Evolutionary conservation across 1,140 invertebrate genomes (phyloP).

Genomic region (Drosophila pachea): DNA sequence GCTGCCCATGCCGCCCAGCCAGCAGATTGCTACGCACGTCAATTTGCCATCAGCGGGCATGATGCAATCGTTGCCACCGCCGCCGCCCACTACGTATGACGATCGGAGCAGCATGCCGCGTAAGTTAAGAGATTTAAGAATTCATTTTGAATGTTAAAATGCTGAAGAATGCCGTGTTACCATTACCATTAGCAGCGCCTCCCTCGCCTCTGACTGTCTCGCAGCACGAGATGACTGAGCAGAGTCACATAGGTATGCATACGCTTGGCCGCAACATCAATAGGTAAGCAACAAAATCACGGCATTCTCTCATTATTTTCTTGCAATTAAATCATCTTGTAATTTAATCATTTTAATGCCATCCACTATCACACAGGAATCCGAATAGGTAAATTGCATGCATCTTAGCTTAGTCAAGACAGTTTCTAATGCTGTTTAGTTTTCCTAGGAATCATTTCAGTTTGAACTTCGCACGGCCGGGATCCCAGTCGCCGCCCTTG

Average conservation of each 20-base stretch:
- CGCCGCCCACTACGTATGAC: constrained; percentile 83
- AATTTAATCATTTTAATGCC: constrained; percentile 30
- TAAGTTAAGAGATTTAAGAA: constrained; percentile 80
- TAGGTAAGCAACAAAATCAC: constrained; percentile 50
- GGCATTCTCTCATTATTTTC: constrained; percentile 4
- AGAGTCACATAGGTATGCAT: constrained; percentile 81
- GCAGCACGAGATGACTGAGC: constrained; percentile 78
- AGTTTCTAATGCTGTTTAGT: constrained; percentile 11
- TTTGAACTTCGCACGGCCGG: constrained; percentile 80
- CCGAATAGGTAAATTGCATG: constrained; percentile 66
- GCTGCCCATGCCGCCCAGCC: constrained; percentile 83
- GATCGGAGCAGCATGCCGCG: constrained; percentile 88
- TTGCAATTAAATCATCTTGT: constrained; percentile 44
- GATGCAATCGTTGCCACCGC: constrained; percentile 86
- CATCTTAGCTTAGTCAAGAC: background rate
- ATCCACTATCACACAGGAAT: constrained; percentile 54
- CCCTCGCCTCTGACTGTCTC: constrained; percentile 86
- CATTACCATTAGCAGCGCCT: constrained; percentile 82
- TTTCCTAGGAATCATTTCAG: constrained; percentile 72
- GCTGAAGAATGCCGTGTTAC: background rate
- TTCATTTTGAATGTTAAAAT: background rate
- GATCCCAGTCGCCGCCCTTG: constrained; percentile 87
- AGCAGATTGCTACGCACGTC: constrained; percentile 82
- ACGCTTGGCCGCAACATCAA: constrained; percentile 81
- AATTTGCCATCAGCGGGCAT: constrained; percentile 81